phyloP scores from a whole-genome alignment of 2,888 invertebrate species.

The Ephialtes manifestator region DNA sequence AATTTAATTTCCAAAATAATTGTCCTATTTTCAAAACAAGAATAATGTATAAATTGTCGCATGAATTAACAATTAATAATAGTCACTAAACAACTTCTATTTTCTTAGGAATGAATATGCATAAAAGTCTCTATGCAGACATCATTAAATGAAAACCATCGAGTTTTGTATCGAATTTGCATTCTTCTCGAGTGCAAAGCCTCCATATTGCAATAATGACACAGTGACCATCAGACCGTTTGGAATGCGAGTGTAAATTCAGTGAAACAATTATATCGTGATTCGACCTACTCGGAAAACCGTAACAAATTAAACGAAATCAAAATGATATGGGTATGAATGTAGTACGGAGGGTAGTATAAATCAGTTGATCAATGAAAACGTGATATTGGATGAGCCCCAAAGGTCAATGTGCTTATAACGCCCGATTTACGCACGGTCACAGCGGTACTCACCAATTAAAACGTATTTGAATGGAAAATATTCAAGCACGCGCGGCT shows the following conservation, averaged over 20 bases:
- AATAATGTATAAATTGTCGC: too few species aligned
- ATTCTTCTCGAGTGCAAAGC: neutral
- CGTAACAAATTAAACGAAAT: constrained; percentile 54
- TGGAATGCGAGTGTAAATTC: constrained; percentile 32
- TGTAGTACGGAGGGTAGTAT: neutral
- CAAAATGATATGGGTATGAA: constrained; percentile 42
- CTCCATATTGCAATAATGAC: too few species aligned
- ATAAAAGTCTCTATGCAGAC: neutral
- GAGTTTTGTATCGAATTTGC: neutral
- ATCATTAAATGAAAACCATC: neutral
- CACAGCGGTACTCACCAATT: constrained; percentile 63
- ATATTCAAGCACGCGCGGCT: constrained; percentile 76
- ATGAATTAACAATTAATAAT: too few species aligned
- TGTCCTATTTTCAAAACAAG: too few species aligned
- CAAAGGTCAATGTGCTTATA: constrained; percentile 80
- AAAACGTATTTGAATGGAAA: constrained; percentile 83
- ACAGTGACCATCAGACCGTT: neutral
- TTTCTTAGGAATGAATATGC: too few species aligned
- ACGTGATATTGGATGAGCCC: constrained; percentile 76
- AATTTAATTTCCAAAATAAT: too few species aligned
- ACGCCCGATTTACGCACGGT: constrained; percentile 63
- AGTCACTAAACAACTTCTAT: too few species aligned
- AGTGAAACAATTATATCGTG: constrained; percentile 42
- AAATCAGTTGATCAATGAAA: constrained; percentile 61
- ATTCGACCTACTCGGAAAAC: constrained; percentile 45